These are phyloP conservation scores for Achatina immaculata DNA, from an alignment of 1,140 invertebrate species.

Conservation along the genomic window DNA sequence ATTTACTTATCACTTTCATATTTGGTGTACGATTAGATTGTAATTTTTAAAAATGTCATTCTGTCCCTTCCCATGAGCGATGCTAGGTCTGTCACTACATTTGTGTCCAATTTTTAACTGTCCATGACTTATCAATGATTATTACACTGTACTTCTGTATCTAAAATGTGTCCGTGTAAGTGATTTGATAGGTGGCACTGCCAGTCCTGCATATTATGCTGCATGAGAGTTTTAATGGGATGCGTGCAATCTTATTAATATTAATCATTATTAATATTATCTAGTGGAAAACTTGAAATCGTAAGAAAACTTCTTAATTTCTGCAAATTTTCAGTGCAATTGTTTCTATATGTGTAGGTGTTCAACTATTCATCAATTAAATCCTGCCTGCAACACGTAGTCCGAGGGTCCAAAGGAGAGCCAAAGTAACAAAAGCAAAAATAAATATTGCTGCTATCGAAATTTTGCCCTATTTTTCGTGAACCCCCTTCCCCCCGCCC, in stretches of 20 bases:
- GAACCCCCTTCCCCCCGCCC: background rate
- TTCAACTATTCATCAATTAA: slow-evolving; percentile 35
- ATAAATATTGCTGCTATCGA: background rate
- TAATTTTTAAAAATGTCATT: slow-evolving; percentile 13
- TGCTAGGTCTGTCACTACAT: slow-evolving; percentile 15
- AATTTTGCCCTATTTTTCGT: background rate
- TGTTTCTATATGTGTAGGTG: slow-evolving; percentile 39
- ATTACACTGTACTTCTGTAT: background rate
- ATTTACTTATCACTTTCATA: slow-evolving; percentile 25
- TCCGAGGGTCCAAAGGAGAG: slow-evolving; percentile 10
- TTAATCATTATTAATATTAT: slow-evolving; percentile 33
- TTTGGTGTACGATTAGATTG: slow-evolving; percentile 14
- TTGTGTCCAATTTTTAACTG: background rate
- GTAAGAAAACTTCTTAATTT: slow-evolving; percentile 28
- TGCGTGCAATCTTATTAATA: slow-evolving; percentile 31
- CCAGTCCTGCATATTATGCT: slow-evolving; percentile 16
- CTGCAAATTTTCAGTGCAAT: slow-evolving; percentile 37
- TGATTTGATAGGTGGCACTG: background rate
- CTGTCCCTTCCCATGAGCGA: background rate
- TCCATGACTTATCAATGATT: background rate
- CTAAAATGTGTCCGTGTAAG: background rate
- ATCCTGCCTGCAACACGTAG: slow-evolving; percentile 27
- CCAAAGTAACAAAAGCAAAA: background rate
- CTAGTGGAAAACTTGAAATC: slow-evolving; percentile 29
- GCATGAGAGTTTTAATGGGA: slow-evolving; percentile 26